Evolutionary conservation across 2,797 vertebrate genomes (phyloP).

Genomic region (Paratrypauchen microcephalus): DNA sequence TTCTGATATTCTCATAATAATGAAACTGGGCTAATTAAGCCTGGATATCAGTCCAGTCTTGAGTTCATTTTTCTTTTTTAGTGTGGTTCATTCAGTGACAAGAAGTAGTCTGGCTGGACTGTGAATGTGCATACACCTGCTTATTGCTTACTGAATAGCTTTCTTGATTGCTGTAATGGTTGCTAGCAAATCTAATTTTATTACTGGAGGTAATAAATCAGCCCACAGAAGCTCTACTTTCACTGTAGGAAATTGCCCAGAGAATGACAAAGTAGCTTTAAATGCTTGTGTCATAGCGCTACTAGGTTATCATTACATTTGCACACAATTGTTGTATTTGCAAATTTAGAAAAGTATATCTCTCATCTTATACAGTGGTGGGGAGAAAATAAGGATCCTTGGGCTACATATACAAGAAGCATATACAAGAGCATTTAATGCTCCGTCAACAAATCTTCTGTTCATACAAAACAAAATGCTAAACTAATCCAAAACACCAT

Average conservation of each 20-base stretch:
- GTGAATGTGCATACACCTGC: constrained; percentile 50
- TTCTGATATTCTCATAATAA: constrained; percentile 26
- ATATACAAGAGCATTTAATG: too few relatives aligned
- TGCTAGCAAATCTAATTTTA: constrained; percentile 67
- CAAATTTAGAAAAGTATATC: constrained; percentile 38
- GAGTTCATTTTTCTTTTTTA: constrained; percentile 38
- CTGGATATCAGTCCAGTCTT: constrained; percentile 40
- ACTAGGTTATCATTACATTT: constrained; percentile 42
- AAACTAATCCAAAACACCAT: constrained; percentile 13
- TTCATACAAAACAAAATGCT: constrained; percentile 26
- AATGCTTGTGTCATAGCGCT: constrained; percentile 42
- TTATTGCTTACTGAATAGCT: constrained; percentile 61
- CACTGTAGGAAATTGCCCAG: constrained; percentile 47
- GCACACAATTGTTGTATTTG: constrained; percentile 15
- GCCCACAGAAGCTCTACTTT: constrained; percentile 41
- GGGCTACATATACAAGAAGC: constrained; percentile 43
- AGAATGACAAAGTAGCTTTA: constrained; percentile 57
- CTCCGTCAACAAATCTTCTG: constrained; percentile 51
- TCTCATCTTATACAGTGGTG: constrained; percentile 45
- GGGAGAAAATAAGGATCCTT: constrained; percentile 43
- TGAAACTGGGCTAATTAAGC: constrained; percentile 40
- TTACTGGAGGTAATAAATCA: constrained; percentile 66
- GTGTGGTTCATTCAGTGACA: constrained; percentile 20
- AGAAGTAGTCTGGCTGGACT: constrained; percentile 29
- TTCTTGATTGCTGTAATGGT: constrained; percentile 48